Conservation (phyloP, 2,113 vertebrate genomes). For the Struthidea cinerea region DNA sequence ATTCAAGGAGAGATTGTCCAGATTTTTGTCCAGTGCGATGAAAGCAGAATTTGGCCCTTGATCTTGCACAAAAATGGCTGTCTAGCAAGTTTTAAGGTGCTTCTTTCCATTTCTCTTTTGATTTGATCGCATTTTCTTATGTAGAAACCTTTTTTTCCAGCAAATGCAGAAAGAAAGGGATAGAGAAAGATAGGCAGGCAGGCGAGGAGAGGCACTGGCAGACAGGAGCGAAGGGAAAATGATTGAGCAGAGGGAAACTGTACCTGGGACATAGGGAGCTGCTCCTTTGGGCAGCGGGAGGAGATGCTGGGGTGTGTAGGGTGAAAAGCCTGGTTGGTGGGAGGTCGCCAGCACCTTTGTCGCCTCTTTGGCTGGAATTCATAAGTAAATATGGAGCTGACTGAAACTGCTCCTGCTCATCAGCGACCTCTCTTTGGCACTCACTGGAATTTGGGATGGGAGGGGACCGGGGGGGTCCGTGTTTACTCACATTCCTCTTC, state of each 20-base stretch:
- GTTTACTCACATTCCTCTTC: conserved; percentile 35
- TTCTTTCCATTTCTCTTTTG: conserved; percentile 9
- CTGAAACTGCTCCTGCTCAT: neutral
- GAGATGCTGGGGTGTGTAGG: neutral
- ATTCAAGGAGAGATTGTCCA: conserved; percentile 29
- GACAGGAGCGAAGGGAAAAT: neutral
- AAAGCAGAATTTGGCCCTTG: conserved; percentile 50
- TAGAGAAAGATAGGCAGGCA: neutral
- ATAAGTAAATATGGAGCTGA: neutral
- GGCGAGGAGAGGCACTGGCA: rapidly evolving
- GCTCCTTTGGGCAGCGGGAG: neutral
- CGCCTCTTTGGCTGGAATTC: neutral
- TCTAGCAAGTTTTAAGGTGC: neutral
- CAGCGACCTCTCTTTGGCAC: neutral
- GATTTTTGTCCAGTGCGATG: conserved; percentile 17
- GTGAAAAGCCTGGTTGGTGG: neutral
- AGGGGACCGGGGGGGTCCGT: neutral
- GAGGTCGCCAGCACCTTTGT: neutral
- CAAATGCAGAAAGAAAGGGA: neutral
- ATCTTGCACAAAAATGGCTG: neutral
- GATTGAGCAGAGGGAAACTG: neutral
- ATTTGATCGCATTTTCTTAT: neutral
- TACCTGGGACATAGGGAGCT: neutral
- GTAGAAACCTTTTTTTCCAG: neutral
- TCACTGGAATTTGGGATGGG: neutral